These are phyloP conservation scores for Tachina fera DNA, from an alignment of 2,888 invertebrate genomes.

Conservation along the genomic window DNA sequence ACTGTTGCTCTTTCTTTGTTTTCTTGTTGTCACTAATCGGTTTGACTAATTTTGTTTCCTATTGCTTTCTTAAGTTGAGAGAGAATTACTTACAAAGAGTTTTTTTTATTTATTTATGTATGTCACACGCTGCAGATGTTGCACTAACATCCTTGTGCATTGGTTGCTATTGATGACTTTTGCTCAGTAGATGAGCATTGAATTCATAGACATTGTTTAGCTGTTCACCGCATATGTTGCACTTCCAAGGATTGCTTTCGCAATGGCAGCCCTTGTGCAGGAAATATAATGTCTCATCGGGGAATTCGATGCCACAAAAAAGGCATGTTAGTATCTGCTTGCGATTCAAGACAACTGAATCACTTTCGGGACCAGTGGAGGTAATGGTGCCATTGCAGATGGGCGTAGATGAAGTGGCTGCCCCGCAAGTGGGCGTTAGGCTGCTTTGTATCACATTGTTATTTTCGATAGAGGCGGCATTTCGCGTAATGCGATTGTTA, in stretches of 20 bases:
- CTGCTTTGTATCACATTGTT: conserved; percentile 81
- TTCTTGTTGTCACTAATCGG: neutral
- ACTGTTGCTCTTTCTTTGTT: neutral
- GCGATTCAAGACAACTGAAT: conserved; percentile 82
- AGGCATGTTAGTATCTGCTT: conserved; percentile 89
- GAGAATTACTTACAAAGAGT: conserved; percentile 46
- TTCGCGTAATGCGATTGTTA: conserved; percentile 84
- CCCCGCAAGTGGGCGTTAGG: conserved; percentile 70
- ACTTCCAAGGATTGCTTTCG: conserved; percentile 97
- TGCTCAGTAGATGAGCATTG: conserved; percentile 96
- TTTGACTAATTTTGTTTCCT: conserved; percentile 22
- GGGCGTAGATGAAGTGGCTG: conserved; percentile 79
- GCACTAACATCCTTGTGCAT: conserved; percentile 65
- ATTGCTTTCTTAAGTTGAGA: neutral
- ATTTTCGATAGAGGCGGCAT: conserved; percentile 79
- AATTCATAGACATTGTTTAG: conserved; percentile 98
- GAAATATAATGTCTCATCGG: conserved; percentile 97
- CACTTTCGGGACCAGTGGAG: conserved; percentile 87
- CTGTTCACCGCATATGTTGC: conserved; percentile 98
- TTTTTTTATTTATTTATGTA: conserved; percentile 38
- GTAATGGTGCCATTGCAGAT: conserved; percentile 87
- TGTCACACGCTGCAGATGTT: conserved; percentile 44
- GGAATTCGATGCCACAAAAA: conserved; percentile 97
- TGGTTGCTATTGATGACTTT: conserved; percentile 91
- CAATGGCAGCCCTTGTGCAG: conserved; percentile 99